phyloP scores from a whole-genome alignment of 2,797 vertebrate genomes.

The Taeniopygia guttata region DNA sequence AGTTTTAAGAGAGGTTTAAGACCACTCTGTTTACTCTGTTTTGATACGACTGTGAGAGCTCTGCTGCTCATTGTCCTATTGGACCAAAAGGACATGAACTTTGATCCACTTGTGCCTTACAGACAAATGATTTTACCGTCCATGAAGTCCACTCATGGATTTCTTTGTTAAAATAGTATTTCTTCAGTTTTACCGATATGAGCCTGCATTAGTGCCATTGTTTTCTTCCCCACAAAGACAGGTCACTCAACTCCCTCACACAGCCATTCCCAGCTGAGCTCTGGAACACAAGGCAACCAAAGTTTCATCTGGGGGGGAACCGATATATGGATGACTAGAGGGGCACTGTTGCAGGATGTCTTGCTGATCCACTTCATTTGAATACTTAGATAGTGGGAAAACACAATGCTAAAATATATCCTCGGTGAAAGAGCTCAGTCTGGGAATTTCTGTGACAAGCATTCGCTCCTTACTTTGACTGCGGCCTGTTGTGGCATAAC shows the following conservation, averaged over 20 bases:
- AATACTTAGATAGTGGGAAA: background rate
- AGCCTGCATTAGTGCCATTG: background rate
- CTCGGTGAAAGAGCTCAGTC: background rate
- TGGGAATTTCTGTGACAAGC: background rate
- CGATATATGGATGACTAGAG: background rate
- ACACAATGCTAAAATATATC: background rate
- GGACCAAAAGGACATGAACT: background rate
- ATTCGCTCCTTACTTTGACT: accelerated
- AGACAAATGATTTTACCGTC: background rate
- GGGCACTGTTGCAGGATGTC: background rate
- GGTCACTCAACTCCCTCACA: background rate
- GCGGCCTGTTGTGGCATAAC: background rate
- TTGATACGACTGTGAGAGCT: background rate
- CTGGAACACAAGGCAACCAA: background rate
- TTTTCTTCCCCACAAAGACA: background rate
- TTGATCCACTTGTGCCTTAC: background rate
- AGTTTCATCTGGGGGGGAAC: background rate
- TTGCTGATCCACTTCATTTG: background rate
- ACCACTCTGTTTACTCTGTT: background rate
- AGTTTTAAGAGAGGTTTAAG: too few relatives aligned
- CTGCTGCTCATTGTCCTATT: background rate
- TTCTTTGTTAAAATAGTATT: background rate
- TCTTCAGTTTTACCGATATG: background rate
- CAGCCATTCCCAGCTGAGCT: background rate
- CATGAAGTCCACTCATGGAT: background rate